These are phyloP conservation scores for Apostichopus parvimensis DNA, from an alignment of 35 echinoderm and acorn worm genomes.

Conservation along the genomic window DNA sequence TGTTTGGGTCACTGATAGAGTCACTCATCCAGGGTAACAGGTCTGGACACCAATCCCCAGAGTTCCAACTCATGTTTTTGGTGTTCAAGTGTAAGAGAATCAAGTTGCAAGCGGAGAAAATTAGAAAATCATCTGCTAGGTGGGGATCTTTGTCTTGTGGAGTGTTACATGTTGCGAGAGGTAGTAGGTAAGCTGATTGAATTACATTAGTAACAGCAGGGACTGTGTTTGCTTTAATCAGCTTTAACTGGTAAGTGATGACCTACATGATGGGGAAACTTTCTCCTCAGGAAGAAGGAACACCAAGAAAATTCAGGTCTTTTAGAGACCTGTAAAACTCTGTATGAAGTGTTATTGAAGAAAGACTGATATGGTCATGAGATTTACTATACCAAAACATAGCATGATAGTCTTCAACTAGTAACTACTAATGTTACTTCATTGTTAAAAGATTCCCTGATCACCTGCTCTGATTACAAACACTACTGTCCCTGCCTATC, in stretches of 20 bases:
- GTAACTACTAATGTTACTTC: too few species aligned
- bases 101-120: conserved; percentile 31
- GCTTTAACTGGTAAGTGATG: conserved; percentile 23
- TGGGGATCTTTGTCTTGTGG: conserved; percentile 29
- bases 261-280: neutral
- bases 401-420: too few species aligned
- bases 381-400: too few species aligned
- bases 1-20: conserved; percentile 40
- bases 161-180: conserved; percentile 36
- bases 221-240: conserved; percentile 41
- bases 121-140: conserved; percentile 11
- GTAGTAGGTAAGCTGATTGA: neutral
- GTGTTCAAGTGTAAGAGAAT: conserved; percentile 35
- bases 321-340: neutral
- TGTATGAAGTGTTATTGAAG: too few species aligned
- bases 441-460: too few species aligned
- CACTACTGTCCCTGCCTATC: too few species aligned
- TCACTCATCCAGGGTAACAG: conserved; percentile 40
- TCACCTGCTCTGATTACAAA: too few species aligned
- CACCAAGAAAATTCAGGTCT: neutral
- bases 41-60: conserved; percentile 39
- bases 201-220: conserved; percentile 40
- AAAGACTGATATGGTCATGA: too few species aligned
- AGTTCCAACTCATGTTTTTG: conserved; percentile 35
- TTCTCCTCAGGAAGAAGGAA: neutral